These are phyloP conservation scores for Rambutsinella grinnellia DNA, from an alignment of 2,888 invertebrate species.

Conservation along the genomic window DNA sequence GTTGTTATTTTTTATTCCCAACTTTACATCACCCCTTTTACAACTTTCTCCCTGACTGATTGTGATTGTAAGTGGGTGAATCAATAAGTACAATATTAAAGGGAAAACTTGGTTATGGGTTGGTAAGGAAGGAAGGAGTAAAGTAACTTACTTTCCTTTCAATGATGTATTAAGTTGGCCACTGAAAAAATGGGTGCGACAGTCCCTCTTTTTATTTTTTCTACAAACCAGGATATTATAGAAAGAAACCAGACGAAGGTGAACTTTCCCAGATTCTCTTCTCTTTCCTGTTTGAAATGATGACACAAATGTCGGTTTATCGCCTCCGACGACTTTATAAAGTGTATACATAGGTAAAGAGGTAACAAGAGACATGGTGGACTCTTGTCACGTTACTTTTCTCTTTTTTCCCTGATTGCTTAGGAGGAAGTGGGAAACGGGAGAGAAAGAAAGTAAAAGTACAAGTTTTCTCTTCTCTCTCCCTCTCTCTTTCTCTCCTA, in stretches of 20 bases:
- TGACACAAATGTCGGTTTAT: slow-evolving; percentile 37
- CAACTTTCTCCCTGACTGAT: background rate
- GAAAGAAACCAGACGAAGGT: background rate
- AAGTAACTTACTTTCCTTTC: slow-evolving; percentile 9
- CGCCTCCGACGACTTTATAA: background rate
- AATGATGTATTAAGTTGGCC: slow-evolving; percentile 20
- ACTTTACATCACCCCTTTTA: too few species aligned
- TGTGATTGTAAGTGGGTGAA: background rate
- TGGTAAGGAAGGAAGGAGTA: background rate
- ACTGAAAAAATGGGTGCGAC: background rate
- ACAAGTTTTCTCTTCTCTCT: slow-evolving; percentile 15
- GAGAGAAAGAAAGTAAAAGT: slow-evolving; percentile 1
- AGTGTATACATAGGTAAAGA: background rate
- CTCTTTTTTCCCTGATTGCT: slow-evolving; percentile 28
- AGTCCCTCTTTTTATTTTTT: too few species aligned
- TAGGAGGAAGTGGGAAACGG: slow-evolving; percentile 9
- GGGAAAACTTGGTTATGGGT: background rate
- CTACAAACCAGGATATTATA: background rate
- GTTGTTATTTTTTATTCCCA: background rate
- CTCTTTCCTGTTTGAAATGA: slow-evolving; percentile 29
- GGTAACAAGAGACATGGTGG: background rate
- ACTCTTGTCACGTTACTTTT: background rate
- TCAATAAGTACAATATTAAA: background rate
- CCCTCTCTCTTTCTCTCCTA: slow-evolving; percentile 10
- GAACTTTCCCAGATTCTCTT: background rate